Percentiles rank a stretch among this genome's conserved stretches.
These are phyloP conservation scores for Hydrotaea diabolus DNA, from an alignment of 2,888 invertebrate genomes.

Conservation along the genomic window DNA sequence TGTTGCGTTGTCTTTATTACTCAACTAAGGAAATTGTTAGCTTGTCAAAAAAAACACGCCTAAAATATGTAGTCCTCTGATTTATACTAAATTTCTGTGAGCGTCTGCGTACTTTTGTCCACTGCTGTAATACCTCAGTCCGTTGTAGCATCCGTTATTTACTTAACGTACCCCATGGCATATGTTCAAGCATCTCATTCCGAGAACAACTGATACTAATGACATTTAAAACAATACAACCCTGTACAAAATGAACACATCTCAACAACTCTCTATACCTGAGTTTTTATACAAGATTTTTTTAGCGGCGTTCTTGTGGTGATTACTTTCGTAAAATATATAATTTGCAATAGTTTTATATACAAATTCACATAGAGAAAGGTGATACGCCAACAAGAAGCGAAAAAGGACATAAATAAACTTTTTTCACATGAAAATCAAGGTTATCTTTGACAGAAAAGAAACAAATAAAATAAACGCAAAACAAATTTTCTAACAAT, in stretches of 20 bases:
- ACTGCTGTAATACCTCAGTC: no score
- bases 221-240: constrained; percentile 41
- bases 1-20: no score
- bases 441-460: background rate
- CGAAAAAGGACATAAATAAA: background rate
- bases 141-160: no score
- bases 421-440: background rate
- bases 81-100: no score
- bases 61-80: no score
- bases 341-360: constrained; percentile 53
- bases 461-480: background rate
- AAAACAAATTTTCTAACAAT: constrained; percentile 40
- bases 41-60: no score
- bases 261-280: constrained; percentile 69
- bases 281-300: constrained; percentile 60
- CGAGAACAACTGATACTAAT: constrained; percentile 35
- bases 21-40: no score
- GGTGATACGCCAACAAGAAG: constrained; percentile 34
- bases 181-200: constrained; percentile 1
- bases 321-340: constrained; percentile 51
- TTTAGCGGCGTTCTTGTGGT: constrained; percentile 70
- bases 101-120: no score
- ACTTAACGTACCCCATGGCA: no score
- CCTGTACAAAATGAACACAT: constrained; percentile 55
- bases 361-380: constrained; percentile 41